Base-by-base conservation (phyloP, 2,113 vertebrate species). In the Oryzias curvinotus region DNA sequence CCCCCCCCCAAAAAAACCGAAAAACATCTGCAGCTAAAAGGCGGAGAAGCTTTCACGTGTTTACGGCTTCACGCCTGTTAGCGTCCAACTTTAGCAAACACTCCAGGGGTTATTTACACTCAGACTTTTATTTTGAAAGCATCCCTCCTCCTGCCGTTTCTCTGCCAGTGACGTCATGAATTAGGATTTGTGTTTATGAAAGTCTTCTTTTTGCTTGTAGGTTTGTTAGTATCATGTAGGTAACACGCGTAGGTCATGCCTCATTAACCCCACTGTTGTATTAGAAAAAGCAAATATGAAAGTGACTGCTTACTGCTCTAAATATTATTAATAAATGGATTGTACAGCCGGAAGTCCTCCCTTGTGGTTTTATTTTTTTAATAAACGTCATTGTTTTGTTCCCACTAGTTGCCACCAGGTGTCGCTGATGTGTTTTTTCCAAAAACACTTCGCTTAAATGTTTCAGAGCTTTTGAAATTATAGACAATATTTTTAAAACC, bases 301-400 rank as follows among this genome's bases (percentile, higher is more conserved):
- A 82, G 80, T 59, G 72, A 70, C 82, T 89, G 75, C 87, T 72
- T 85, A 80, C 57, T 82, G 86, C 84, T 88, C 77, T 65, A 85
- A 68, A 61, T 54, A 65, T 73, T 76, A 60, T 62, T 68, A 83
- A 91, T 89, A 88, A 91, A 88, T 75, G 70, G 83, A 83, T 83
- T 89, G 85, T 90, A 83, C 83, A 85, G 71, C 57, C 42, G 49
- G 58, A 64, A 65, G 65, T 67, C 18, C 57, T 5, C 5, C 28
- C 15, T 68, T 14, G n/a, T 7, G 62, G 55, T 2, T 3, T 56
- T 66, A 42, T 23, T 8, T n/a, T n/a, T 1, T 1, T 52, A 15
- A 19, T 36, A 10, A 36, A 36, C 7, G 36, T 48, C 4, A 5
- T 45, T 14, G 2, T 17, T 59, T 26, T 64, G 30, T 57, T 18